Conservation (phyloP, 2,113 vertebrate species). For the Cygnus atratus region DNA sequence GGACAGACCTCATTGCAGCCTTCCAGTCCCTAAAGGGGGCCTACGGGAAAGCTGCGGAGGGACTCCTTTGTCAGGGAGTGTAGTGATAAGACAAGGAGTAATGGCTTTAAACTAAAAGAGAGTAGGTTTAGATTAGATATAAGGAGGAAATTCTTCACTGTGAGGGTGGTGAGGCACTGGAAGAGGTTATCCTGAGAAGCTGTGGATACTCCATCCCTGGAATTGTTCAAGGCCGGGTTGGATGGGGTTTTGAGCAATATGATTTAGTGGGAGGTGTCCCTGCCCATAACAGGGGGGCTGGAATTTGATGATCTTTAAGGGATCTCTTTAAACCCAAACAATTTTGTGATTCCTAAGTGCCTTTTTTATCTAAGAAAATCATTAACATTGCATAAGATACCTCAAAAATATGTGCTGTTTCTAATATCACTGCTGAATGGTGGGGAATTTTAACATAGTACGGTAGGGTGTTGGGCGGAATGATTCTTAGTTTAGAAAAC, state of each 20-base stretch:
- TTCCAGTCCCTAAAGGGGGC: neutral
- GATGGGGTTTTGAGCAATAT: neutral
- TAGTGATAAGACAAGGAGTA: neutral
- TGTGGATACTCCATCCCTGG: neutral
- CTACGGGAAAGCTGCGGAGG: neutral
- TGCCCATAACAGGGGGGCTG: neutral
- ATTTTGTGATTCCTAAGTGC: neutral
- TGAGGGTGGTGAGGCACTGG: neutral
- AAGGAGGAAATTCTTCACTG: neutral
- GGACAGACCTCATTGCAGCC: neutral
- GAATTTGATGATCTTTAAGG: neutral
- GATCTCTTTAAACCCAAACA: neutral
- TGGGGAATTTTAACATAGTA: neutral
- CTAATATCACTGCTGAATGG: neutral
- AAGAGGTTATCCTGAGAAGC: neutral
- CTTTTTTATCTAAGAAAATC: neutral
- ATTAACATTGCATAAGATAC: neutral
- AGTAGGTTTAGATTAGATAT: too few relatives aligned
- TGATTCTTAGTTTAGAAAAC: neutral
- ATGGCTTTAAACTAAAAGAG: neutral
- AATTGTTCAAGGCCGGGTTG: neutral
- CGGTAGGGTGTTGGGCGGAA: neutral
- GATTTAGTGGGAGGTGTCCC: neutral
- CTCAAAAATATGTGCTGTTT: neutral
- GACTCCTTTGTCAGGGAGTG: neutral